Base-by-base conservation (phyloP, 2,797 vertebrate genomes). In the Cottoperca gobio region DNA sequence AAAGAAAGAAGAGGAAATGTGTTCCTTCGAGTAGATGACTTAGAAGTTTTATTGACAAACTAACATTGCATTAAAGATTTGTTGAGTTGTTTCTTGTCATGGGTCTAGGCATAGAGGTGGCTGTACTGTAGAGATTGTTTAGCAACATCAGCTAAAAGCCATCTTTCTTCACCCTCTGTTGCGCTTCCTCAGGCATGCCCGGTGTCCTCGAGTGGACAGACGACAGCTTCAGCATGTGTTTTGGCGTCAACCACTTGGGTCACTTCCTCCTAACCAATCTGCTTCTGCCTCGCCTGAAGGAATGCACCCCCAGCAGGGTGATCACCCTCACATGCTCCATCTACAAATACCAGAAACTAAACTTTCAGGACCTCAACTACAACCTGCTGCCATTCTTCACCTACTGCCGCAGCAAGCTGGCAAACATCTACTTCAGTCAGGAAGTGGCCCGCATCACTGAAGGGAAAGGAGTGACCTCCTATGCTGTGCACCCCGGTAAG, bases 351-450 rank as follows among this genome's bases (percentile, higher is more conserved):
- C 95, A 95, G 82, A 95, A 92, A 66, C 89, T 96, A 83, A 83
- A 96, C 91, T 95, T 96, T 65, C 91, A 95, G 79, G 94, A 96
- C 81, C 92, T 96, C 58, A 96, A 96, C 89, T 96, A 96, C 91
- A 96, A 95, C 81, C 92, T 95, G 39, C 86, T 95, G 72, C 95
- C 95, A 12, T 95, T 96, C 71, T 95, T 96, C 88, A 94, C 95
- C 40, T 96, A 95, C 89, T 94, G 94, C 83, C 95, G 95, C 78
- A 96, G 95, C 86, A 96, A 96, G 79, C 90, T 96, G 88, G 95
- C 95, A 45, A 96, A 96, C 87, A 91, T 95, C 79, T 95, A 95
- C 89, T 96, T 96, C 88, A 95, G 93, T 55, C 94, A 95, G 79
- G 95, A 96, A 52, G 89, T 96, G 57, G 93, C 86, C 7, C 92